Conservation (phyloP, 2,113 vertebrate genomes). For the Alethe castanea region DNA sequence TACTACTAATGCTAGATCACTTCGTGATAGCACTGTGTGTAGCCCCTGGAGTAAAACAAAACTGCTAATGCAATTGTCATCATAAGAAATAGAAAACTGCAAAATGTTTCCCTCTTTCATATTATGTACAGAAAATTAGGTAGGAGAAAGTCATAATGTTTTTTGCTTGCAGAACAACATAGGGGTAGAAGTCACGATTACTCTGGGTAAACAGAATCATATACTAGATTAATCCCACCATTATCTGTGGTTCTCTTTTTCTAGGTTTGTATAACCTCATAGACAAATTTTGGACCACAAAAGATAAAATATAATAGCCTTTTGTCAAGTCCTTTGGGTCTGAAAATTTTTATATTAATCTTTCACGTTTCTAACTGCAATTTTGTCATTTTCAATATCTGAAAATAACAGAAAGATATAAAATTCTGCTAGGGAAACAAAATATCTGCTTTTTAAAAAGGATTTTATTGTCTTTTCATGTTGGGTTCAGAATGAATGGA, state of each 20-base stretch:
- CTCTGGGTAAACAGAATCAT: background rate
- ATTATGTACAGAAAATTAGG: conserved; percentile 12
- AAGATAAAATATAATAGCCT: background rate
- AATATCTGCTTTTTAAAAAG: background rate
- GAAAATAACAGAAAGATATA: background rate
- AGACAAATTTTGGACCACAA: background rate
- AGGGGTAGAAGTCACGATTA: background rate
- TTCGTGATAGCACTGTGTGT: fast-evolving
- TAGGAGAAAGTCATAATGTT: background rate
- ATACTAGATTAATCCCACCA: background rate
- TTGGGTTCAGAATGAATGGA: background rate
- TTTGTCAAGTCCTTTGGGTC: background rate
- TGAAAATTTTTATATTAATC: background rate
- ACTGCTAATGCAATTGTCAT: conserved; percentile 2
- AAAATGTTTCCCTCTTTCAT: conserved; percentile 57
- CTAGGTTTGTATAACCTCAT: background rate
- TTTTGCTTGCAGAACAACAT: background rate
- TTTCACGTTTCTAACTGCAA: background rate
- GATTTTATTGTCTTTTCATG: background rate
- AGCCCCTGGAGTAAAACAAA: background rate
- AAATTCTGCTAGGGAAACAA: background rate
- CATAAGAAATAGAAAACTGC: conserved; percentile 1
- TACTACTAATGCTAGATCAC: background rate
- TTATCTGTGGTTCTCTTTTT: background rate
- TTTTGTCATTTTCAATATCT: background rate